Evolutionary conservation across 2,797 vertebrate genomes (phyloP), one percentile per base, ranked within the genome.

Genomic region (Pipistrellus nathusii): DNA sequence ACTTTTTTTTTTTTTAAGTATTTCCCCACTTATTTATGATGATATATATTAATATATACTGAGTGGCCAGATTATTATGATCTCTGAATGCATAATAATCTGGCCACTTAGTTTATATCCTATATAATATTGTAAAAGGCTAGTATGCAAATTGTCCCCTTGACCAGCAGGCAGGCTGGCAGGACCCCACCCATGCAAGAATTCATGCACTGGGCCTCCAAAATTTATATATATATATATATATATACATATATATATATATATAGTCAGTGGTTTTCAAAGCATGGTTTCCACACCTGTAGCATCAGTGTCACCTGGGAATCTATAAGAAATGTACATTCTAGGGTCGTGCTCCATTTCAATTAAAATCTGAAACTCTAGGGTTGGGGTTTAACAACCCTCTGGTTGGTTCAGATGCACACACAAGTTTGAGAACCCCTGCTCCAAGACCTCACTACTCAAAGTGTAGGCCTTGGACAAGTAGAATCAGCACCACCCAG

Each of bases 311-410:
- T 73, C 41, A 44, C 57, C 84, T 53, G 27, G 21, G 68, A 62
- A 73, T 68, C 12, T 38, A 73, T 71, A 64, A 48, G 71, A 41
- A 88, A 44, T 91, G 84, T 69, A 84, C 23, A 88, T 91, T 41
- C 38, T 46, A 72, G 38, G 55, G 64, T 77, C 64, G 18, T 30
- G 13, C n/a, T 55, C 38, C 41, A 88, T 77, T 78, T 30, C 25
- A 88, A 44, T 18, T 12, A 80, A 84, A 73, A 57, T 62, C 41
- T 25, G 85, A 69, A 75, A 35, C 15, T 55, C 35, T 75, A 51
- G 30, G 20, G 38, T 0, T 76, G n/a, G 64, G 3, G 10, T 38
- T 73, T 46, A 46, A 48, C 14, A 9, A 59, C 9, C 10, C 30
- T 66, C 55, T 14, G 7, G 23, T 25, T 75, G 73, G 59, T 85